Conservation (phyloP, 2,113 vertebrate genomes). For the Heptranchias perlo region DNA sequence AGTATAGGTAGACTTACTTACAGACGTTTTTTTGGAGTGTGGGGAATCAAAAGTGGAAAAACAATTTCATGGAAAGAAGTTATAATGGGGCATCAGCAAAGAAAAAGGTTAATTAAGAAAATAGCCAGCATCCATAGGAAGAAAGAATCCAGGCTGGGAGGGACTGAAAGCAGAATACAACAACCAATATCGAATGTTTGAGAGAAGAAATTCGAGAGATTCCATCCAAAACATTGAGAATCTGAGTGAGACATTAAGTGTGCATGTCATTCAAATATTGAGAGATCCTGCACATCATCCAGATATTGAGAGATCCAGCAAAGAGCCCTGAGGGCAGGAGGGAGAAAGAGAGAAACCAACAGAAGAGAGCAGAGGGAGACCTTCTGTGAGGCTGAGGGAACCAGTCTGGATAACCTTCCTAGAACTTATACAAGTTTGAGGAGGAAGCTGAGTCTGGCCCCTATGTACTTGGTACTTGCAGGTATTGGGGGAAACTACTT, state of each 20-base stretch:
- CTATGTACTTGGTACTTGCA: no score
- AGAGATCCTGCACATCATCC: not conserved
- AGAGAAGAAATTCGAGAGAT: not conserved
- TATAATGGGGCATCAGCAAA: not conserved
- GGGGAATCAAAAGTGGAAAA: not conserved
- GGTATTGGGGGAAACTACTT: no score
- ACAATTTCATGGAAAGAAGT: not conserved
- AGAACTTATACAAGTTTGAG: no score
- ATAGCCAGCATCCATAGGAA: not conserved
- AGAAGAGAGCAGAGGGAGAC: no score
- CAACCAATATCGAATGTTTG: not conserved
- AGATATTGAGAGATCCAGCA: not conserved
- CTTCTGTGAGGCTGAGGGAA: no score
- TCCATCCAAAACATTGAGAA: not conserved
- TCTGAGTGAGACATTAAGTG: not conserved
- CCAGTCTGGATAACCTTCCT: no score
- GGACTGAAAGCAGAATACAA: not conserved
- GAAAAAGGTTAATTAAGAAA: not conserved
- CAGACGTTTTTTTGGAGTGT: not conserved
- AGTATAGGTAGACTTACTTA: not conserved
- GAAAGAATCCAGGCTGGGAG: not conserved
- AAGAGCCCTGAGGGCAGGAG: no score
- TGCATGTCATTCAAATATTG: not conserved
- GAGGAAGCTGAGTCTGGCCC: no score
- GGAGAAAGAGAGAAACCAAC: no score